Conservation (phyloP, 1,140 invertebrate species). For the Macrobrachium nipponense region DNA sequence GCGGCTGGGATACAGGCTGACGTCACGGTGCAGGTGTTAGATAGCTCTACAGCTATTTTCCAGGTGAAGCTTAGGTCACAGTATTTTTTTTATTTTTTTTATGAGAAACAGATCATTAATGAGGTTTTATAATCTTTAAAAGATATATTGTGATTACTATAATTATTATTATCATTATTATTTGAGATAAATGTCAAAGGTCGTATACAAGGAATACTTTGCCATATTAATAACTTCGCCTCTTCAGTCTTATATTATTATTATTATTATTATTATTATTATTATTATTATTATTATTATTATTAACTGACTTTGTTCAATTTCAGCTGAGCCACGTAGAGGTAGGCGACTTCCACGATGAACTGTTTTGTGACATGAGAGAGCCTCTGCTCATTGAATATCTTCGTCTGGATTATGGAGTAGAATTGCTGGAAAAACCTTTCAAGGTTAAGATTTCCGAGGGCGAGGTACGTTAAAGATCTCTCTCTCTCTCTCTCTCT, state of each 20-base stretch:
- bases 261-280: too few species aligned
- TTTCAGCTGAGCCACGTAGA: not conserved
- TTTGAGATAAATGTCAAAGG: too few species aligned
- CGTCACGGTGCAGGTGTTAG: conserved; percentile 13
- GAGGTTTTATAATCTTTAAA: not conserved
- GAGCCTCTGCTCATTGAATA: not conserved
- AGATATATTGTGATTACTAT: too few species aligned
- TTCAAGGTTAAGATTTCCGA: not conserved
- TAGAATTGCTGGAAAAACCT: conserved; percentile 2
- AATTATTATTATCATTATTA: too few species aligned
- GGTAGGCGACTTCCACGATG: conserved; percentile 7
- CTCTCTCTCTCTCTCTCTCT: too few species aligned
- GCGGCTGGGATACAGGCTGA: conserved; percentile 20
- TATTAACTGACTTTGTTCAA: too few species aligned
- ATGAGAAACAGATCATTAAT: not conserved
- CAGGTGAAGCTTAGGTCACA: not conserved
- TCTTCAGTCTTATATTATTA: too few species aligned
- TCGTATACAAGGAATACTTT: too few species aligned
- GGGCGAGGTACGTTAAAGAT: not conserved
- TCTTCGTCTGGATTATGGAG: conserved; percentile 1
- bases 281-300: too few species aligned
- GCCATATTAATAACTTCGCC: too few species aligned
- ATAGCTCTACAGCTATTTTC: not conserved
- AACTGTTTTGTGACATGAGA: not conserved
- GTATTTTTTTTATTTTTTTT: not conserved